phyloP scores from a whole-genome alignment of 2,888 invertebrate species.

The Rhorus exstirpatorius region DNA sequence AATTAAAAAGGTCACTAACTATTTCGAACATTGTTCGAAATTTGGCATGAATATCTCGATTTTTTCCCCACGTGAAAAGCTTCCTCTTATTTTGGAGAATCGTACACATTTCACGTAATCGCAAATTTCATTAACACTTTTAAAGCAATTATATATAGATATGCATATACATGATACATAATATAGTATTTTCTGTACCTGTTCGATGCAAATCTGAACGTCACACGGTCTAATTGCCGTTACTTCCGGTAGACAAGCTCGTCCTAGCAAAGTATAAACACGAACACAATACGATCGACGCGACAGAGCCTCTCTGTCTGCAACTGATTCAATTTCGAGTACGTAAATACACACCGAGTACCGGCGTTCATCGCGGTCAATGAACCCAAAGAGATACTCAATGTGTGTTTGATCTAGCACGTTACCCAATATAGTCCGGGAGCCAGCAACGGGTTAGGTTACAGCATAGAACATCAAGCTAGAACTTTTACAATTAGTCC shows the following conservation, averaged over 20 bases:
- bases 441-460: too few species aligned
- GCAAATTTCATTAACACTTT: neutral
- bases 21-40: too few species aligned
- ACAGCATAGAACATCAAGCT: too few species aligned
- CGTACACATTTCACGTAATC: neutral
- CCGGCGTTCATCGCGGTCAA: conserved; percentile 49
- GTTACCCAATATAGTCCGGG: neutral
- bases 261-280: conserved; percentile 10
- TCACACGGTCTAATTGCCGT: conserved; percentile 42
- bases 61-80: too few species aligned
- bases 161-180: neutral
- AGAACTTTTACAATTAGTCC: too few species aligned
- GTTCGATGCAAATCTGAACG: conserved; percentile 23
- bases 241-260: conserved; percentile 41
- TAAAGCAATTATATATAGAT: neutral
- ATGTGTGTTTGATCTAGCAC: conserved; percentile 37
- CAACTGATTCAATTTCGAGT: conserved; percentile 65
- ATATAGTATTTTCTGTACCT: neutral
- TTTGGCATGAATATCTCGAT: too few species aligned
- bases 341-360: conserved; percentile 56
- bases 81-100: too few species aligned
- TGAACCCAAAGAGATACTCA: conserved; percentile 49
- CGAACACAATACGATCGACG: conserved; percentile 16
- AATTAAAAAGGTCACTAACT: too few species aligned
- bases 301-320: conserved; percentile 44